Evolutionary conservation across 2,888 invertebrate genomes (phyloP).

Genomic region (Clitarchus hookeri): DNA sequence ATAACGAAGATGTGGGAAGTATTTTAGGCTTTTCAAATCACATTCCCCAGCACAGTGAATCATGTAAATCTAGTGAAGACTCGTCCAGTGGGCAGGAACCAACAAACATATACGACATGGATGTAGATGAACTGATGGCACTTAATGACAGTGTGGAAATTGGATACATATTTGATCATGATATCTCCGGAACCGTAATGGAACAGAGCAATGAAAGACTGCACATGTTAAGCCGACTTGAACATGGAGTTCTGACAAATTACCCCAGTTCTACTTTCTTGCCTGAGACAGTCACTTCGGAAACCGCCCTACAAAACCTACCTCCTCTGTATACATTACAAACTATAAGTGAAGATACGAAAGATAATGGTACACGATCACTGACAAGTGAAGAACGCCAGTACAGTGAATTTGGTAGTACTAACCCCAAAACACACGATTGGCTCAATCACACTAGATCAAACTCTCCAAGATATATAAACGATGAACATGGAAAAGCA

Average conservation of each 20-base stretch:
- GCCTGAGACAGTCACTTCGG: not conserved
- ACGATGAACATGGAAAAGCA: not conserved
- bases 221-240: not conserved
- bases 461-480: not conserved
- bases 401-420: not conserved
- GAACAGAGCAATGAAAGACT: not conserved
- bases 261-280: not conserved
- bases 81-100: not conserved
- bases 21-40: not conserved
- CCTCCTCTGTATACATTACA: conserved; percentile 3
- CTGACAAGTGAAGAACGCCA: not conserved
- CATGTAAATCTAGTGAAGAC: not conserved
- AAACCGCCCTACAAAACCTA: not conserved
- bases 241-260: not conserved
- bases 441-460: not conserved
- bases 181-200: not conserved
- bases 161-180: not conserved
- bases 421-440: not conserved
- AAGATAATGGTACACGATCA: not conserved
- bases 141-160: not conserved
- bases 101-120: not conserved
- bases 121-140: not conserved
- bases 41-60: not conserved
- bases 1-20: not conserved
- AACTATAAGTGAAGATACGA: not conserved